Conservation (phyloP, 2,888 invertebrate genomes). For the Luperina testacea region DNA sequence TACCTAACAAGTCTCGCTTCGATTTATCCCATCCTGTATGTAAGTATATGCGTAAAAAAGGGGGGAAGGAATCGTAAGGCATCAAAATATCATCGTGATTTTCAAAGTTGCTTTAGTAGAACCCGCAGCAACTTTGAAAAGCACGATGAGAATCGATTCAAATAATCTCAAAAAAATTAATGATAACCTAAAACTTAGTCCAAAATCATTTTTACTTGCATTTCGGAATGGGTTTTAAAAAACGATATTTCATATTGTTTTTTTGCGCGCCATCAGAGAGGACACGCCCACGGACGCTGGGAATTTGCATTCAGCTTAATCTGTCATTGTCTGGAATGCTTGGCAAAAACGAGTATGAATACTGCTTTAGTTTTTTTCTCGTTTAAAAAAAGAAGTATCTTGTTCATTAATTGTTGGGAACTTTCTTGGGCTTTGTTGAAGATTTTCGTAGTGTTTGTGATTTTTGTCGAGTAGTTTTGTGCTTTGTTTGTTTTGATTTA, state of each 20-base stretch:
- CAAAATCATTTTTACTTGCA: conserved; percentile 39
- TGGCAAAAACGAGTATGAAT: conserved; percentile 59
- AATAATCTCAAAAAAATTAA: conserved; percentile 22
- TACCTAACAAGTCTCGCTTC: too few species aligned
- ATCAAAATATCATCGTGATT: too few species aligned
- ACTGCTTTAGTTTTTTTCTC: conserved; percentile 48
- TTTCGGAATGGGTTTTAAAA: conserved; percentile 65
- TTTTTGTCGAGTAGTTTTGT: background rate
- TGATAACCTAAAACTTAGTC: conserved; percentile 30
- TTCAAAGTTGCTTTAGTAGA: too few species aligned
- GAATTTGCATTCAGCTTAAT: conserved; percentile 83
- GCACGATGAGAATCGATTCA: background rate
- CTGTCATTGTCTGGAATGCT: conserved; percentile 82
- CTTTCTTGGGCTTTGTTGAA: conserved; percentile 45
- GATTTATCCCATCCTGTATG: too few species aligned
- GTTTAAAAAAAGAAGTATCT: conserved; percentile 43
- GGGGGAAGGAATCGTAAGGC: too few species aligned
- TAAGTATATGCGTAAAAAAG: background rate
- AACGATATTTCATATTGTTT: conserved; percentile 72
- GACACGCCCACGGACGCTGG: conserved; percentile 81
- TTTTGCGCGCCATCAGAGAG: conserved; percentile 70
- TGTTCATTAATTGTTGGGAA: conserved; percentile 55
- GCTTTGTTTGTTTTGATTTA: conserved; percentile 3
- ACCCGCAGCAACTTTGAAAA: too few species aligned
- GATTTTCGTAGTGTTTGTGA: background rate